Percentiles rank a stretch among this genome's conserved stretches.
phyloP scores from a whole-genome alignment of 2,888 invertebrate species.

The Arge pagana region DNA sequence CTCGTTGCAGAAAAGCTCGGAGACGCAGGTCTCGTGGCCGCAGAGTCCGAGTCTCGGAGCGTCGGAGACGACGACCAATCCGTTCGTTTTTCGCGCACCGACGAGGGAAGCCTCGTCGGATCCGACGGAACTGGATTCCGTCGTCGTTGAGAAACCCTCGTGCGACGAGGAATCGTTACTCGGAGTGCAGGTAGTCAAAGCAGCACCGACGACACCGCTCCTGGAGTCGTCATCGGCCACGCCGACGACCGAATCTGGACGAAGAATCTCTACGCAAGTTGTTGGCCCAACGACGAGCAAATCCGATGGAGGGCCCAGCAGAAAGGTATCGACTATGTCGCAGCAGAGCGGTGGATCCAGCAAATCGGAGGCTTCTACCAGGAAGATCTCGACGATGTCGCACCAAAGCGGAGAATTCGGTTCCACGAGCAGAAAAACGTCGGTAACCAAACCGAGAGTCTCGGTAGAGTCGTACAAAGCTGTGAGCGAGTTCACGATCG shows the following conservation, averaged over 20 bases:
- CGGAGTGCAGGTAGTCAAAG: constrained; percentile 27
- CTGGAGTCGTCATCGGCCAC: no score
- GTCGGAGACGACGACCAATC: neutral
- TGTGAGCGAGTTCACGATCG: constrained; percentile 37
- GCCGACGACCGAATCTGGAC: constrained; percentile 22
- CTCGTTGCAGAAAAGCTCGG: no score
- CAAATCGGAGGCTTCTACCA: neutral
- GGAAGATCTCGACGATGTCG: constrained; percentile 33
- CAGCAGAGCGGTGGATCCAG: constrained; percentile 5
- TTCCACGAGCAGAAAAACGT: constrained; percentile 29
- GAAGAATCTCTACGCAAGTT: no score
- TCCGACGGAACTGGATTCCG: constrained; percentile 2
- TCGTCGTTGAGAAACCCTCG: constrained; percentile 10
- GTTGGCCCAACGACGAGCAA: neutral
- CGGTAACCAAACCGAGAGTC: constrained; percentile 33
- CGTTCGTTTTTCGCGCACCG: neutral
- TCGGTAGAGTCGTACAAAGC: constrained; percentile 41
- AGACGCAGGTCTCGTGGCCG: no score
- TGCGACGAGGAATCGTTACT: constrained; percentile 23
- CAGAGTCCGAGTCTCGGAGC: neutral
- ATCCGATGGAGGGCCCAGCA: neutral
- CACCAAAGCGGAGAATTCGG: constrained; percentile 21
- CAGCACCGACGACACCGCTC: constrained; percentile 20
- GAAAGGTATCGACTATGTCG: constrained; percentile 31
- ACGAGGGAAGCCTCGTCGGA: neutral